A percentile compares a stretch with the other conserved stretches of the same genome.
Evolutionary conservation across 1,140 invertebrate species (phyloP).

Genomic region (Formica selysi): DNA sequence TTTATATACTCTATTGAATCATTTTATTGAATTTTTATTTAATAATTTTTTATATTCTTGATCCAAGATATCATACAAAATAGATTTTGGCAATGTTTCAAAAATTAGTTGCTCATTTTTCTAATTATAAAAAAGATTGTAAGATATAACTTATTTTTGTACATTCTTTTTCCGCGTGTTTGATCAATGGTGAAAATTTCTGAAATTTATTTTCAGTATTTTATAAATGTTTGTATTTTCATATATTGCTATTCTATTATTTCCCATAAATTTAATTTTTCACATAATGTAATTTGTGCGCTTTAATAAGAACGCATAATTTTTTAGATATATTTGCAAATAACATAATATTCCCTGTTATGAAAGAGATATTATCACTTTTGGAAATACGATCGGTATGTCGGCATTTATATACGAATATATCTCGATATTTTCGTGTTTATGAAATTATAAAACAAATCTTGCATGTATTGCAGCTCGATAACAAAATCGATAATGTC

Average conservation of each 20-base stretch:
- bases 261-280: background rate
- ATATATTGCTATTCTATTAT: background rate
- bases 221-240: background rate
- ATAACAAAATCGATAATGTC: slow-evolving; percentile 1
- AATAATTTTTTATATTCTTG: background rate
- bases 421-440: background rate
- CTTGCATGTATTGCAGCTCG: background rate
- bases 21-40: background rate
- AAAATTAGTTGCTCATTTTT: background rate
- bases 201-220: background rate
- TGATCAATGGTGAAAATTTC: background rate
- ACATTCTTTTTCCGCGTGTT: background rate
- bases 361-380: slow-evolving; percentile 1
- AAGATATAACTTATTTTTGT: background rate
- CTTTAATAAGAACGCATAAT: background rate
- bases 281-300: background rate
- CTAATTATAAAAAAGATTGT: background rate
- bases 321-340: background rate
- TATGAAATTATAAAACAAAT: slow-evolving; percentile 34
- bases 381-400: background rate
- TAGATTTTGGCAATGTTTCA: background rate
- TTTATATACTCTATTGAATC: too few relatives aligned
- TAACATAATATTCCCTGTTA: slow-evolving; percentile 9
- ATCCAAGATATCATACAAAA: background rate
- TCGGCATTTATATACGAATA: background rate